Conservation (phyloP, 2,113 vertebrate genomes). For the Otocyon megalotis region DNA sequence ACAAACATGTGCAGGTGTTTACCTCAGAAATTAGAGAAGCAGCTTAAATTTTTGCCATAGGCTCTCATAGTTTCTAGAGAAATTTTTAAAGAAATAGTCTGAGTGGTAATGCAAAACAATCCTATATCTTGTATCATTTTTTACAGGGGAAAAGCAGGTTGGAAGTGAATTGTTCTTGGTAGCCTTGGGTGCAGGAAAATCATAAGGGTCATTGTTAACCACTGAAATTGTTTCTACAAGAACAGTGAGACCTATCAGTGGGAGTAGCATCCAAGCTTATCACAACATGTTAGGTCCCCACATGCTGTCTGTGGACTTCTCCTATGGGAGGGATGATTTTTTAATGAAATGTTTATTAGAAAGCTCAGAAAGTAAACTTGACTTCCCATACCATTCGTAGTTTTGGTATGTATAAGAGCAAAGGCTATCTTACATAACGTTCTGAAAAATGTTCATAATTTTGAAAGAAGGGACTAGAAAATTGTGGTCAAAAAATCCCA, state of each 20-base stretch:
- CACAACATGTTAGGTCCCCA: not conserved
- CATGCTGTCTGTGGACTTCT: not conserved
- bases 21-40: not conserved
- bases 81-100: not conserved
- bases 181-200: not conserved
- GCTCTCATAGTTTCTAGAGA: not conserved
- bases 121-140: not conserved
- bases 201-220: not conserved
- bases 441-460: constrained; percentile 38
- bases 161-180: not conserved
- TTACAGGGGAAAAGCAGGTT: not conserved
- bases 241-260: not conserved
- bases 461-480: not conserved
- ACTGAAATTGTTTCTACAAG: not conserved
- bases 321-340: not conserved
- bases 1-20: not conserved
- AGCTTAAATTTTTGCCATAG: not conserved
- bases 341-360: constrained; percentile 40
- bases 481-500: not conserved
- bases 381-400: not conserved
- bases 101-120: not conserved
- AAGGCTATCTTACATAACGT: not conserved
- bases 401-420: not conserved
- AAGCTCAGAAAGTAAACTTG: constrained; percentile 21
- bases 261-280: not conserved